phyloP scores from a whole-genome alignment of 1,140 invertebrate species.

The Tetraneura akinire region DNA sequence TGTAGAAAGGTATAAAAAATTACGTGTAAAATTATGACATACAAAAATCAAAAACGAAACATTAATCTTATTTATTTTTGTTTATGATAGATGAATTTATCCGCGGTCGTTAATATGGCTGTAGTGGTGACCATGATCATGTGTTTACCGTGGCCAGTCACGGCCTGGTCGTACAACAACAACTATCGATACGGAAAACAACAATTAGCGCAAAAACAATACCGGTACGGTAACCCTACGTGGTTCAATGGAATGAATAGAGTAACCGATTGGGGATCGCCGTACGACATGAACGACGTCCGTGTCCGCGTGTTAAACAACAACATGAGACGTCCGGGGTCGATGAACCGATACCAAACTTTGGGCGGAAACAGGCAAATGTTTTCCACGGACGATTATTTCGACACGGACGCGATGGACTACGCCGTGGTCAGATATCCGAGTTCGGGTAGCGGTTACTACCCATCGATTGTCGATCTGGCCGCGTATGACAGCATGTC shows the following conservation, averaged over 20 bases:
- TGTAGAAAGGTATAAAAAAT: no score
- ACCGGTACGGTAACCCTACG: neutral
- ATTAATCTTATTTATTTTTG: no score
- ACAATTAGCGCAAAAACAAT: conserved; percentile 2
- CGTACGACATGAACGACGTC: neutral
- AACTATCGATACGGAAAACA: conserved; percentile 9
- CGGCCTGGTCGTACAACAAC: neutral
- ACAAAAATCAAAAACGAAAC: no score
- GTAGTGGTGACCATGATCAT: no score
- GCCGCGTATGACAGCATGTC: neutral
- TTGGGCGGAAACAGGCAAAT: neutral
- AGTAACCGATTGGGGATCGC: neutral
- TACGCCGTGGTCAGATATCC: conserved; percentile 40
- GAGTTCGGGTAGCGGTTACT: conserved; percentile 23
- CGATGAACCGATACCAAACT: neutral
- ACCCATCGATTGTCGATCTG: neutral
- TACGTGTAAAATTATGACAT: no score
- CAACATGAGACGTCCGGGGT: conserved; percentile 34
- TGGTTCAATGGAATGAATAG: neutral
- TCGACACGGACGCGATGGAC: neutral
- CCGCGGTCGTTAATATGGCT: neutral
- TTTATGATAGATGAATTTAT: neutral
- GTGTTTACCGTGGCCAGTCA: neutral
- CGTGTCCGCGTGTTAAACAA: neutral
- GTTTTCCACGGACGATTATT: conserved; percentile 5